phyloP scores from a whole-genome alignment of 1,140 invertebrate species.

The Onthophagus taurus region DNA sequence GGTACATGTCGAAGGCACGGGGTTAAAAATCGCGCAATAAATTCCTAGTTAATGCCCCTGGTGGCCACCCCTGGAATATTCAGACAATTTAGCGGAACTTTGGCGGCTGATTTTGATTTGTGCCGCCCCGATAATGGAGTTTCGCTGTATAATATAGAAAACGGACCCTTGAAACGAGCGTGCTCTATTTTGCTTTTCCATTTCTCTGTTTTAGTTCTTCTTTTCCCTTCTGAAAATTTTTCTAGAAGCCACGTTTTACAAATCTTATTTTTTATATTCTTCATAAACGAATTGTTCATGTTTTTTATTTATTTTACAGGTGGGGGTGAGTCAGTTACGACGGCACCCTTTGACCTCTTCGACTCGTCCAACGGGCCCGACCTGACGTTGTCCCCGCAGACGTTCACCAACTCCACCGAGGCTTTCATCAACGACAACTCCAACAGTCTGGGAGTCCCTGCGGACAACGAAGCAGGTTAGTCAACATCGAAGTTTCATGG shows the following conservation, averaged over 20 bases:
- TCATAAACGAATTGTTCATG: too few relatives aligned
- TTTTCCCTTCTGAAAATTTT: too few relatives aligned
- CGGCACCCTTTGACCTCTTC: conserved; percentile 57
- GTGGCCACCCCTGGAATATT: too few relatives aligned
- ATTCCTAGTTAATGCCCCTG: too few relatives aligned
- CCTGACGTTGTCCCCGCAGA: conserved; percentile 58
- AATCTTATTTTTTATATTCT: too few relatives aligned
- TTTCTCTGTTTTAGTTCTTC: too few relatives aligned
- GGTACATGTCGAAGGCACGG: too few relatives aligned
- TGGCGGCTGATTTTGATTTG: conserved; percentile 15
- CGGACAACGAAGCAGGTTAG: conserved; percentile 36
- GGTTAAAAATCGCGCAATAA: too few relatives aligned
- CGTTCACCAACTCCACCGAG: conserved; percentile 55
- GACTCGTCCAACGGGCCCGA: conserved; percentile 61
- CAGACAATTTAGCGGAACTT: conserved; percentile 13
- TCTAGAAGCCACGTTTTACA: too few relatives aligned
- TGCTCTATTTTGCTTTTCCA: conserved; percentile 8
- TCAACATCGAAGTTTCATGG: too few relatives aligned
- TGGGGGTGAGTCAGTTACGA: conserved; percentile 39
- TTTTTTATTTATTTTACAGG: conserved; percentile 25
- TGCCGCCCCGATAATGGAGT: conserved; percentile 15
- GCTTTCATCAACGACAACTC: conserved; percentile 61
- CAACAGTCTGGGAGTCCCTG: conserved; percentile 47
- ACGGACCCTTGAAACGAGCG: conserved; percentile 10
- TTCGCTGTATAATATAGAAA: conserved; percentile 16